Evolutionary conservation across 1,140 invertebrate species (phyloP).

Genomic region (Saccostrea cuccullata): DNA sequence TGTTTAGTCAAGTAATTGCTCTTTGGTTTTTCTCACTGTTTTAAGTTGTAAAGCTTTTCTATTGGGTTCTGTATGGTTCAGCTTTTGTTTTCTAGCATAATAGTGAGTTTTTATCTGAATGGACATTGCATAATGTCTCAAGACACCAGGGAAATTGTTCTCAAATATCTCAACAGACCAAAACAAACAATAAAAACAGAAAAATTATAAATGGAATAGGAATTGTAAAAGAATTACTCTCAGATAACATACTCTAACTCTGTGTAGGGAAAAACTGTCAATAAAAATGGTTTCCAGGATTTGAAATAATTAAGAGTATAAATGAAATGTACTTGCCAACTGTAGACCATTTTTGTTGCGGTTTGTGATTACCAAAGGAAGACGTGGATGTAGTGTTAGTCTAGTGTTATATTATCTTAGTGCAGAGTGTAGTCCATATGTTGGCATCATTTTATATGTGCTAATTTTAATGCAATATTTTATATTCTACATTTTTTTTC

Average conservation of each 20-base stretch:
- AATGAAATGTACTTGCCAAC: slow-evolving; percentile 26
- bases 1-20: slow-evolving; percentile 28
- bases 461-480: slow-evolving; percentile 38
- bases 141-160: background rate
- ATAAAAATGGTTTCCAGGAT: slow-evolving; percentile 13
- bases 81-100: slow-evolving; percentile 28
- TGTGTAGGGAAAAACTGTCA: background rate
- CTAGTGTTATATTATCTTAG: slow-evolving; percentile 25
- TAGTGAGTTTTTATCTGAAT: background rate
- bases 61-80: background rate
- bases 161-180: background rate
- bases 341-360: slow-evolving; percentile 23
- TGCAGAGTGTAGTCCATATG: slow-evolving; percentile 35
- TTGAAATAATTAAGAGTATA: background rate
- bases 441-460: slow-evolving; percentile 36
- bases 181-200: background rate
- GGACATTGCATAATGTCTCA: background rate
- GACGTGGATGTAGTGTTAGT: slow-evolving; percentile 14
- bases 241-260: background rate
- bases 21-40: slow-evolving; percentile 30
- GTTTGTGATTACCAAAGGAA: slow-evolving; percentile 27
- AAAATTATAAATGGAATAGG: background rate
- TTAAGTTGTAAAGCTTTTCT: background rate
- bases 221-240: background rate
- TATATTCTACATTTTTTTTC: slow-evolving; percentile 26